Evolutionary conservation across 2,888 invertebrate species (phyloP).

Genomic region (Cosmia trapezina): DNA sequence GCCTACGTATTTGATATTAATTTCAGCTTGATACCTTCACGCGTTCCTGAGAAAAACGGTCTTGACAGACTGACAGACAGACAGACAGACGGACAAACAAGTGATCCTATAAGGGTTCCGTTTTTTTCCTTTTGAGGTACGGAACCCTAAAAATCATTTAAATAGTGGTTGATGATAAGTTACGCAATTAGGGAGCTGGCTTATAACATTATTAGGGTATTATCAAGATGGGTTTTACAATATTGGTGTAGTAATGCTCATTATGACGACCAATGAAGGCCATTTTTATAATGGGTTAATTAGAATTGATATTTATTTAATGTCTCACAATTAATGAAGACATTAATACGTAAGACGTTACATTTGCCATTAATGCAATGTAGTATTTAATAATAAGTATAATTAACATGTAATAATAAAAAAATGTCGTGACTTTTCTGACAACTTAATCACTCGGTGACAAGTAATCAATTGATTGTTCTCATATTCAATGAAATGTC

Average conservation of each 20-base stretch:
- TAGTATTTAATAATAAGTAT: slow-evolving; percentile 3
- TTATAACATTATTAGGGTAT: too few relatives aligned
- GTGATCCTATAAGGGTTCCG: too few relatives aligned
- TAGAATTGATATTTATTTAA: neutral
- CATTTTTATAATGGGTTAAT: neutral
- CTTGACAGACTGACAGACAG: too few relatives aligned
- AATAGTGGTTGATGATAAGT: too few relatives aligned
- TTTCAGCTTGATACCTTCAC: too few relatives aligned
- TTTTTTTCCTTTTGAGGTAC: too few relatives aligned
- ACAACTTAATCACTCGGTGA: slow-evolving; percentile 22
- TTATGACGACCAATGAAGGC: too few relatives aligned
- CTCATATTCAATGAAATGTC: neutral
- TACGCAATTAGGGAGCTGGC: too few relatives aligned
- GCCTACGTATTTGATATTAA: too few relatives aligned
- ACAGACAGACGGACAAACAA: too few relatives aligned
- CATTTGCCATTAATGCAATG: slow-evolving; percentile 7
- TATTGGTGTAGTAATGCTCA: neutral
- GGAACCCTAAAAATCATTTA: too few relatives aligned
- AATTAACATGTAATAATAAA: slow-evolving; percentile 7
- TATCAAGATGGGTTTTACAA: neutral
- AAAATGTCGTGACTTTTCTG: neutral
- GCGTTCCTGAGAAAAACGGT: too few relatives aligned
- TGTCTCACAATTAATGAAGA: neutral
- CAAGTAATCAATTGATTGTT: slow-evolving; percentile 5
- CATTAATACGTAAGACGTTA: neutral